Conservation (phyloP, 1,140 invertebrate genomes). For the Acyrthosiphon pisum region DNA sequence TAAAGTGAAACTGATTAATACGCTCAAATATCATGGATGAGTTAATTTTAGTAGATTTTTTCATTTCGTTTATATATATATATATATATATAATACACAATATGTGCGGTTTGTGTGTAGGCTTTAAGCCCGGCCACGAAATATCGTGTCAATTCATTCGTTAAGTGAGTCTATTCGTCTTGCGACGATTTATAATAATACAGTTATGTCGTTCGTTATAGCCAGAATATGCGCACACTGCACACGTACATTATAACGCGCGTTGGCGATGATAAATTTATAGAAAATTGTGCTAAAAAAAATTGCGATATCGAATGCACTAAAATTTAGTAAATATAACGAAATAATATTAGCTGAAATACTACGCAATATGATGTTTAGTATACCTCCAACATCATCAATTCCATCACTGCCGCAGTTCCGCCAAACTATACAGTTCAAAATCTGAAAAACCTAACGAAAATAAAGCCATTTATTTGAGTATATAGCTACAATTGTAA, state of each 20-base stretch:
- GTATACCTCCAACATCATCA: no score
- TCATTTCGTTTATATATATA: neutral
- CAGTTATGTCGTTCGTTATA: neutral
- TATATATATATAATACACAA: neutral
- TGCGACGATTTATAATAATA: neutral
- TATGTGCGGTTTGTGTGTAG: neutral
- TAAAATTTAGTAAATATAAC: no score
- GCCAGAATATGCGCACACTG: neutral
- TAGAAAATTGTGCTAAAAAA: neutral
- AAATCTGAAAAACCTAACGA: no score
- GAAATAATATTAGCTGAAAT: no score
- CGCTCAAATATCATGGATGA: neutral
- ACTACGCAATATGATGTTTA: no score
- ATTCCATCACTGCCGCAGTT: no score
- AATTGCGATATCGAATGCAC: neutral
- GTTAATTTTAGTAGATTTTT: constrained; percentile 32
- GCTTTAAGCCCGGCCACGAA: neutral
- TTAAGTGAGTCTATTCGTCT: constrained; percentile 4
- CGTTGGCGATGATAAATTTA: neutral
- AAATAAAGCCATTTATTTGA: no score
- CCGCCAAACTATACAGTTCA: no score
- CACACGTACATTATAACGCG: neutral
- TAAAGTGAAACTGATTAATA: constrained; percentile 31
- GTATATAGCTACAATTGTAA: no score
- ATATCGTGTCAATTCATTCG: constrained; percentile 22